Evolutionary conservation across 2,113 vertebrate genomes (phyloP), one percentile per base, ranked within the genome.

Genomic region (Hippopotamus amphibius): DNA sequence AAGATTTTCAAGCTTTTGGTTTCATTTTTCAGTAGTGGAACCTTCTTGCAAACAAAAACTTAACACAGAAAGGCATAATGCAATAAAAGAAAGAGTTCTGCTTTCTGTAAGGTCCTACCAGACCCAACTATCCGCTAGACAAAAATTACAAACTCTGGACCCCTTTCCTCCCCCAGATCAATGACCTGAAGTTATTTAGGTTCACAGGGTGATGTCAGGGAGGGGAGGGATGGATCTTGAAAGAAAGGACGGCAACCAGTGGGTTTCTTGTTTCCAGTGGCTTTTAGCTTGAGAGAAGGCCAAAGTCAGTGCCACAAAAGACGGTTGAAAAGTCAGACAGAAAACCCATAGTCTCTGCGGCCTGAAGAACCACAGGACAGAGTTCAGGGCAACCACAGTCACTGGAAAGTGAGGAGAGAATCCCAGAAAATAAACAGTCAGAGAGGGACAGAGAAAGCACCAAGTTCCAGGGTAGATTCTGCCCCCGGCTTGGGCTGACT

Each of bases 21-120:
- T 86, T 88, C 72, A n/a, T 87, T 77, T 96, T 87, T 92, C 76
- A 84, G 50, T 10, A n/a, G 14, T 55, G 71, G 43, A 90, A 63
- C 0, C 24, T 46, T 90, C 50, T 65, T 41, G 24, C 21, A 74
- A 90, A 81, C 16, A 88, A 72, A 87, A 50, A 24, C 21, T 93
- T 57, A 61, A 61, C 2, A 77, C 14, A 6, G 86, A 93, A n/a
- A 76, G 26, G 28, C 46, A 30, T 37, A 16, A 68, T 1, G 4
- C 6, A 59, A 3, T 5, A 43, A 10, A 43, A 80, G 21, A 21
- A 48, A 7, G 0, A 57, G n/a, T 11, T 83, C 83, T 84, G 48
- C 17, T 82, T 82, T 91, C 61, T 66, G 19, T 24, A 69, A 71
- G 15, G 30, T 3, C 37, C 85, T 41, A 28, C 41, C 4, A 43